Evolutionary conservation across 2,113 vertebrate genomes (phyloP).

Genomic region (Rynchops niger): DNA sequence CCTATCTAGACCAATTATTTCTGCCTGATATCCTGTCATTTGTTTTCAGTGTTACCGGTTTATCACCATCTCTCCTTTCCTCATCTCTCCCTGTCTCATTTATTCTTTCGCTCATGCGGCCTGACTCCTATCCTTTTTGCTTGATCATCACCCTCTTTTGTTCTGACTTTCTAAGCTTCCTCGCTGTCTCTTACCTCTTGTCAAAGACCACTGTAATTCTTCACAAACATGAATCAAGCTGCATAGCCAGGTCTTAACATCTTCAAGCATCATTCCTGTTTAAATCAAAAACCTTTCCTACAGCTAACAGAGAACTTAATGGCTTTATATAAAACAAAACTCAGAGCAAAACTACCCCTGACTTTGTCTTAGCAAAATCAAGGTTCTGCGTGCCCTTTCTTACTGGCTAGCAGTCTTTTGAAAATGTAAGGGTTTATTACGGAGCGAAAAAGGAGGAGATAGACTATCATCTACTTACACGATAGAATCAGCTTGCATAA

Average conservation of each 20-base stretch:
- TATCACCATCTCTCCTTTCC: not conserved
- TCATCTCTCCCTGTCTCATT: not conserved
- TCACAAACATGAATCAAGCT: not conserved
- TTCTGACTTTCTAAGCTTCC: not conserved
- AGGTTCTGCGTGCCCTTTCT: not conserved
- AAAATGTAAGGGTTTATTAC: constrained; percentile 18
- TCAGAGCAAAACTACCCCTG: not conserved
- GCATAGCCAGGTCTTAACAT: not conserved
- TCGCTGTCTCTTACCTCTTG: not conserved
- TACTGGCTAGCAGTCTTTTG: not conserved
- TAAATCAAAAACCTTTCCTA: not conserved
- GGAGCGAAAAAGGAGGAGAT: not conserved
- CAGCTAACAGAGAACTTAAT: not conserved
- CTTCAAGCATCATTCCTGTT: not conserved
- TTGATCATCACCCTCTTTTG: not conserved
- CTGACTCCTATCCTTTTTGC: not conserved
- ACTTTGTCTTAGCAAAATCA: not conserved
- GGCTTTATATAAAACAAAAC: not conserved
- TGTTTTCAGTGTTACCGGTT: not conserved
- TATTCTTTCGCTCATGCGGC: not conserved
- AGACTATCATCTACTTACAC: not conserved
- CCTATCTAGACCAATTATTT: constrained; percentile 4
- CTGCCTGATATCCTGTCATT: not conserved
- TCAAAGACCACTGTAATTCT: not conserved
- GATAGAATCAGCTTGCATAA: not conserved